Conservation (phyloP, 2,797 vertebrate genomes). For the Megalops cyprinoides region DNA sequence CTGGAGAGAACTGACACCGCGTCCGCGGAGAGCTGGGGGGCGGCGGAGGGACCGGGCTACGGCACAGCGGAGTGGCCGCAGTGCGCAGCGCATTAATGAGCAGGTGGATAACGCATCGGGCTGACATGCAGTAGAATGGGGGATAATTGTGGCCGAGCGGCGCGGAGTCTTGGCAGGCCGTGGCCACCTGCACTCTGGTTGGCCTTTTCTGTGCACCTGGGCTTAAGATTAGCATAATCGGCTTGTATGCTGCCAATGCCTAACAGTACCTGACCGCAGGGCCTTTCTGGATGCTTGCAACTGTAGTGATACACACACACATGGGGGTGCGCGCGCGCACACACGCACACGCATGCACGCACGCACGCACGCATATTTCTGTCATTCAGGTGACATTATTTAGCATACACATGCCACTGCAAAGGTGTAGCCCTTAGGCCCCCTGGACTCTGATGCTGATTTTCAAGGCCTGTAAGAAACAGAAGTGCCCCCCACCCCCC, state of each 20-base stretch:
- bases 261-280: slow-evolving; percentile 3
- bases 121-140: slow-evolving; percentile 46
- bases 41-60: not conserved
- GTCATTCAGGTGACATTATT: no score
- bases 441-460: no score
- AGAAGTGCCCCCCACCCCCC: no score
- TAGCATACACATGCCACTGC: not conserved
- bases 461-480: no score
- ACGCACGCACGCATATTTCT: no score
- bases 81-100: slow-evolving; percentile 44
- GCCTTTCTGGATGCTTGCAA: not conserved
- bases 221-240: not conserved
- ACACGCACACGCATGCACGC: no score
- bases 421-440: no score
- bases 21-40: slow-evolving; percentile 5
- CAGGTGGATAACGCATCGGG: slow-evolving; percentile 49
- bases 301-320: not conserved
- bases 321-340: not conserved
- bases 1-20: slow-evolving; percentile 46
- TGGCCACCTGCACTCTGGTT: slow-evolving; percentile 1
- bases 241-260: slow-evolving; percentile 2
- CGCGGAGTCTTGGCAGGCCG: slow-evolving; percentile 43
- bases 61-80: not conserved
- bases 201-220: slow-evolving; percentile 27
- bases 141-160: slow-evolving; percentile 56